These are phyloP conservation scores for Microdon myrmicae DNA, from an alignment of 2,888 invertebrate genomes.

Conservation along the genomic window DNA sequence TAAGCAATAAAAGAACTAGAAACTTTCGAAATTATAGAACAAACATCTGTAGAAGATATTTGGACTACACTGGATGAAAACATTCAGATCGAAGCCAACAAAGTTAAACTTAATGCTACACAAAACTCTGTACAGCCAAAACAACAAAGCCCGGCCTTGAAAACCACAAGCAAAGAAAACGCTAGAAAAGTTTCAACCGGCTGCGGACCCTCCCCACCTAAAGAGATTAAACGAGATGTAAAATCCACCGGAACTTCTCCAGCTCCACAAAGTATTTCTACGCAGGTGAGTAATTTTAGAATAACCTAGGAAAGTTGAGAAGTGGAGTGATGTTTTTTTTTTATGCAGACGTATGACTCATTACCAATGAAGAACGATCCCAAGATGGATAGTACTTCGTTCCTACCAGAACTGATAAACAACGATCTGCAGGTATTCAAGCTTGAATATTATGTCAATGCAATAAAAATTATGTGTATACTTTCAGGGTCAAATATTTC, in stretches of 20 bases:
- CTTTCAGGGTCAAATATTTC: constrained; percentile 69
- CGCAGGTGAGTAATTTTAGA: constrained; percentile 75
- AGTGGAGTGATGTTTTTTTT: too few relatives aligned
- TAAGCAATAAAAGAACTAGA: constrained; percentile 16
- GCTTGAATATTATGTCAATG: neutral
- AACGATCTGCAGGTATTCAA: constrained; percentile 24
- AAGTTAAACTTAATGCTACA: constrained; percentile 56
- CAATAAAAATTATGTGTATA: neutral
- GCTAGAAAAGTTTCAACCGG: constrained; percentile 69
- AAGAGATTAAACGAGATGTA: constrained; percentile 62
- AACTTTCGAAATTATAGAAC: constrained; percentile 29
- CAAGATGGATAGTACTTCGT: neutral
- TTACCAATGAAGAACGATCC: constrained; percentile 53
- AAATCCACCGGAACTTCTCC: constrained; percentile 84
- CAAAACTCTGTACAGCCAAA: too few relatives aligned
- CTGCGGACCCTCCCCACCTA: constrained; percentile 74
- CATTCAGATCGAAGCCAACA: constrained; percentile 62
- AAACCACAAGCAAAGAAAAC: constrained; percentile 9
- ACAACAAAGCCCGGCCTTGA: too few relatives aligned
- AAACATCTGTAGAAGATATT: constrained; percentile 62
- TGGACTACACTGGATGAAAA: constrained; percentile 66
- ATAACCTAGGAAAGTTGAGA: too few relatives aligned
- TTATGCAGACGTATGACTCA: constrained; percentile 70
- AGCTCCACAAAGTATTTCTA: constrained; percentile 86
- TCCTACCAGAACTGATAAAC: constrained; percentile 11